phyloP scores from a whole-genome alignment of 2,888 invertebrate genomes.

The Tipula confusa region DNA sequence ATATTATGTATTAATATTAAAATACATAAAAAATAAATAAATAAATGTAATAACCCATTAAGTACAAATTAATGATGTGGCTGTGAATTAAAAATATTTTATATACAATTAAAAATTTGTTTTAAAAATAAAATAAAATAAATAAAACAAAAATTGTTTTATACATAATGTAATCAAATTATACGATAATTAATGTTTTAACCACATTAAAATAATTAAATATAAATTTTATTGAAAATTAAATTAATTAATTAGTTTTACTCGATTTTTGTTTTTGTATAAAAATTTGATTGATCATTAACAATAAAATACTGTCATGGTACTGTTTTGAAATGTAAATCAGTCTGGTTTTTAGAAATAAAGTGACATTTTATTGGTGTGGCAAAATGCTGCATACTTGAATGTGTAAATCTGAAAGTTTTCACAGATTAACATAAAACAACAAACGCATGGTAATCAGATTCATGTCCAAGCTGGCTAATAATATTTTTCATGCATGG shows the following conservation, averaged over 20 bases:
- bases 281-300: slow-evolving; percentile 13
- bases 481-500: too few species aligned
- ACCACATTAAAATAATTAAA: slow-evolving; percentile 20
- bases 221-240: not conserved
- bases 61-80: slow-evolving; percentile 25
- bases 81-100: not conserved
- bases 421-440: too few species aligned
- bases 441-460: too few species aligned
- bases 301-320: too few species aligned
- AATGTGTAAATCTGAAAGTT: too few species aligned
- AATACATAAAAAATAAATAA: not conserved
- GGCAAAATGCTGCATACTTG: too few species aligned
- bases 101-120: slow-evolving; percentile 25
- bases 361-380: too few species aligned
- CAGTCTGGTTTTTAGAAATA: too few species aligned
- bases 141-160: not conserved
- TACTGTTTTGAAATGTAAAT: too few species aligned
- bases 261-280: not conserved
- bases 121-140: not conserved
- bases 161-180: not conserved
- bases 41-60: slow-evolving; percentile 3
- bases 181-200: slow-evolving; percentile 5
- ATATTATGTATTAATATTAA: not conserved
- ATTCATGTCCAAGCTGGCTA: too few species aligned
- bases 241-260: not conserved